phyloP scores from a whole-genome alignment of 92 coral and sea anemone genomes.

The Micromussa lordhowensis region DNA sequence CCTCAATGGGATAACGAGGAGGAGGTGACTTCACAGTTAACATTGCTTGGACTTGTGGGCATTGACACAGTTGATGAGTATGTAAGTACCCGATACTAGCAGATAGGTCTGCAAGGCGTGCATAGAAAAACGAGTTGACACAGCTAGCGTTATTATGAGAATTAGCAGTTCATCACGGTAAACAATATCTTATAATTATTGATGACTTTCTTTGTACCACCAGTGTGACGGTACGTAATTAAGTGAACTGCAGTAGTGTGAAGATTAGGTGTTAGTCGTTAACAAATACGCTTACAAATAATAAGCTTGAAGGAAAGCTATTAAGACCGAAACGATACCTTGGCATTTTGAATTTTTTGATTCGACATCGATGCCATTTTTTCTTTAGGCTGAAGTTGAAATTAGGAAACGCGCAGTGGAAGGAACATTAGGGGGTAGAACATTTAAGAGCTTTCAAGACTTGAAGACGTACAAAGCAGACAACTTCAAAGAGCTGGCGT shows the following conservation, averaged over 20 bases:
- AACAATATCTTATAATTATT: not conserved
- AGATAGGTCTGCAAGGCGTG: not conserved
- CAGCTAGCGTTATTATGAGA: too few relatives aligned
- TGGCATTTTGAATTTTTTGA: not conserved
- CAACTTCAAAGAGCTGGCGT: slow-evolving; percentile 15
- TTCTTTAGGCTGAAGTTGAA: slow-evolving; percentile 26
- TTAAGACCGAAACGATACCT: not conserved
- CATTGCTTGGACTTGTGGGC: slow-evolving; percentile 87
- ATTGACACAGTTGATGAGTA: slow-evolving; percentile 80
- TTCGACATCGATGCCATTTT: not conserved
- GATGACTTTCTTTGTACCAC: not conserved
- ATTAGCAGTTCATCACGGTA: not conserved
- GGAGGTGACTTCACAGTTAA: slow-evolving; percentile 70
- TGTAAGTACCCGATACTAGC: slow-evolving; percentile 38
- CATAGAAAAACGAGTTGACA: not conserved
- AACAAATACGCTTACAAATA: not conserved
- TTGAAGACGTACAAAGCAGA: slow-evolving; percentile 13
- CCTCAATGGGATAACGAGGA: slow-evolving; percentile 68
- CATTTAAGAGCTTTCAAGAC: slow-evolving; percentile 32
- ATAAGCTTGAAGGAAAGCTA: not conserved
- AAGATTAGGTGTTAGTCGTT: too few relatives aligned
- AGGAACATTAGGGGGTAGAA: slow-evolving; percentile 27
- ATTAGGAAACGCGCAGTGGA: slow-evolving; percentile 31
- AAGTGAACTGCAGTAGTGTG: too few relatives aligned
- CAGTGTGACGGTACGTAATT: too few relatives aligned